Percentiles rank a stretch among this genome's conserved stretches.
Conservation (phyloP, 1,140 invertebrate genomes). For the Papilio machaon region DNA sequence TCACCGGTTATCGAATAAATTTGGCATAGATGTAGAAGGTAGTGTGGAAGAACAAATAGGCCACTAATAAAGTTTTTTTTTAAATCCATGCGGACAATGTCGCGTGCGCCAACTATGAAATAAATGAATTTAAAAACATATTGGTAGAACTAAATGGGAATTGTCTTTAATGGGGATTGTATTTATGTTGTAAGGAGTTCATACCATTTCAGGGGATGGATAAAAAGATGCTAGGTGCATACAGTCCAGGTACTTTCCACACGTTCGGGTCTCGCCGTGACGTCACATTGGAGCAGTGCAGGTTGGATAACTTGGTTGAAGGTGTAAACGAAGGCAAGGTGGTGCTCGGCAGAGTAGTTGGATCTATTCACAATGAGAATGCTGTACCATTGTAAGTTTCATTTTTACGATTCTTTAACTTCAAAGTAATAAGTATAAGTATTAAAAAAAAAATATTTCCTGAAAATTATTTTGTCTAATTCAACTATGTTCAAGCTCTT, state of each 20-base stretch:
- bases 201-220: conserved; percentile 64
- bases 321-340: conserved; percentile 84
- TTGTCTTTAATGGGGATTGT: not conserved
- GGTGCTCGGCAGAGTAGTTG: conserved; percentile 90
- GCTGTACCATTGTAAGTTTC: conserved; percentile 86
- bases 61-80: too few relatives aligned
- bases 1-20: too few relatives aligned
- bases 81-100: too few relatives aligned
- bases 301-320: conserved; percentile 57
- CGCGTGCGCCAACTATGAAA: too few relatives aligned
- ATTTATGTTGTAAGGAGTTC: not conserved
- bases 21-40: too few relatives aligned
- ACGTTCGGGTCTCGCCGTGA: conserved; percentile 54
- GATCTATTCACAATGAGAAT: conserved; percentile 88
- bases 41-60: too few relatives aligned
- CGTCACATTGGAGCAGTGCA: conserved; percentile 50
- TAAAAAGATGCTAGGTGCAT: conserved; percentile 64
- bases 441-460: too few relatives aligned
- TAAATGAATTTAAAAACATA: too few relatives aligned
- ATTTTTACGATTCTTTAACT: not conserved
- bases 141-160: not conserved
- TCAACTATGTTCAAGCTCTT: too few relatives aligned
- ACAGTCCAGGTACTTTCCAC: conserved; percentile 54
- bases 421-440: too few relatives aligned
- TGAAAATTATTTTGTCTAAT: too few relatives aligned